Evolutionary conservation across 2,113 vertebrate species (phyloP).

Genomic region (Scolopax mira): DNA sequence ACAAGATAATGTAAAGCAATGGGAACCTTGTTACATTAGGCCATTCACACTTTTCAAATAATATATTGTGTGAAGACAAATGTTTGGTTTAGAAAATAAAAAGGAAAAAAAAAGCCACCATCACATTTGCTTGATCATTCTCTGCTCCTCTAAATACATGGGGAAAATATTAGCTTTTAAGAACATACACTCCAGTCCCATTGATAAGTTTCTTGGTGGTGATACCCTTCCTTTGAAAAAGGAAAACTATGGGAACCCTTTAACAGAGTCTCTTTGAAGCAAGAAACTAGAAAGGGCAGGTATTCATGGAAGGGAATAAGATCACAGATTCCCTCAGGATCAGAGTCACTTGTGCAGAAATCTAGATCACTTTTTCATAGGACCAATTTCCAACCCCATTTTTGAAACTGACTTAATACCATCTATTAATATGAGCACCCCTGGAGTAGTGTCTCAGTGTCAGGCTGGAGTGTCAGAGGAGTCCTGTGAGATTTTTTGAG

Average conservation of each 20-base stretch:
- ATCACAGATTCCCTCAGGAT: neutral
- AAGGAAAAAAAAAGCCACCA: neutral
- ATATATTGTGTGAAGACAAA: neutral
- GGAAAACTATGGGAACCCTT: neutral
- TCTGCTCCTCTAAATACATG: neutral
- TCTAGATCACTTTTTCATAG: neutral
- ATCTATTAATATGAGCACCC: neutral
- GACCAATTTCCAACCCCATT: neutral
- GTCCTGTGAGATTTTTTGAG: neutral
- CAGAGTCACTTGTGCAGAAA: neutral
- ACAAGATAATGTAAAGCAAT: neutral
- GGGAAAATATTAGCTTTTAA: neutral
- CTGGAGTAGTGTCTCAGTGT: neutral
- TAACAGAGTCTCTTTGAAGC: neutral
- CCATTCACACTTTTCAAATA: neutral
- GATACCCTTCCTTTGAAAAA: neutral
- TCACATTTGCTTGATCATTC: neutral
- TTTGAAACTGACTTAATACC: neutral
- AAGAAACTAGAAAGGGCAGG: neutral
- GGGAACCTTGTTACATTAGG: neutral
- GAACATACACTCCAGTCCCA: neutral
- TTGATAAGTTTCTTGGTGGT: neutral
- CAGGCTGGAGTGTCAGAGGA: neutral
- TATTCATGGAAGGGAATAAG: neutral
- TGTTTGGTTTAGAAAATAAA: neutral